phyloP scores from a whole-genome alignment of 2,113 vertebrate genomes.

The Campylomormyrus tamandua region DNA sequence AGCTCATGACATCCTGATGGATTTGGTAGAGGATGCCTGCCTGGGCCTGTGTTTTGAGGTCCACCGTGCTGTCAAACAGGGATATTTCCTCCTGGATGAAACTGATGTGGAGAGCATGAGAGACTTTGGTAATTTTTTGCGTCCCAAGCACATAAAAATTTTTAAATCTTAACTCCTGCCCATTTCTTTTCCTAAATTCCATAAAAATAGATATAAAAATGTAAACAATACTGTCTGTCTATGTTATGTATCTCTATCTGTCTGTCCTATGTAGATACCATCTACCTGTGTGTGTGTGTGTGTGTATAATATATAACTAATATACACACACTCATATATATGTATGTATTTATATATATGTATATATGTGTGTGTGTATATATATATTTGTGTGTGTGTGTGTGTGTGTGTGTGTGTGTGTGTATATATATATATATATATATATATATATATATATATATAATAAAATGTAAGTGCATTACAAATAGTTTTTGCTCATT shows the following conservation, averaged over 20 bases:
- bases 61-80: conserved; percentile 89
- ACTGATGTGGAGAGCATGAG: conserved; percentile 92
- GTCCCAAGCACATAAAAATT: background rate
- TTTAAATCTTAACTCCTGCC: background rate
- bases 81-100: conserved; percentile 91
- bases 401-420: no score
- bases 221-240: no score
- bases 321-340: no score
- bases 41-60: conserved; percentile 95
- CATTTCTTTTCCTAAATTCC: background rate
- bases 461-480: background rate
- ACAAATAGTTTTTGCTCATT: background rate
- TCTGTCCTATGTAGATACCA: no score
- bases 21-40: conserved; percentile 93
- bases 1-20: conserved; percentile 88
- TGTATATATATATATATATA: no score
- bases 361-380: no score
- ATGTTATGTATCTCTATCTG: no score
- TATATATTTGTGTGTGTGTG: accelerated
- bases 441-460: no score
- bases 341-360: no score
- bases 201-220: background rate
- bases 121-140: conserved; percentile 75
- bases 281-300: no score
- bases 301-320: no score